These are phyloP conservation scores for Oryzaephilus surinamensis DNA, from an alignment of 1,140 invertebrate genomes.

Conservation along the genomic window DNA sequence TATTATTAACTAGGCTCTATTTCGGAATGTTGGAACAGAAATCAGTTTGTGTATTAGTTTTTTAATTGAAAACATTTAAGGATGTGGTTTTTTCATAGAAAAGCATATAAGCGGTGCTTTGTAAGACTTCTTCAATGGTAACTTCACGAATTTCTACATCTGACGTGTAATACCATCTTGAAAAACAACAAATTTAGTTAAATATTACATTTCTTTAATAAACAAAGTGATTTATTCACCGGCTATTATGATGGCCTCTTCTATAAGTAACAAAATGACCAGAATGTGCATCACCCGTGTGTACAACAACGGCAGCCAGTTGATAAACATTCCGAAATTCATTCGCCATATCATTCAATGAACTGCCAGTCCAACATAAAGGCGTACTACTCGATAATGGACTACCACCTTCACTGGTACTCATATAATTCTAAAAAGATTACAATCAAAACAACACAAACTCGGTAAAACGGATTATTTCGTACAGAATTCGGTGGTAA, in stretches of 20 bases:
- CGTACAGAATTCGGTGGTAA: conserved; percentile 26
- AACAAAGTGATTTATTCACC: conserved; percentile 18
- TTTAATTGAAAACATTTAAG: conserved; percentile 24
- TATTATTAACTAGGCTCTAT: too few species aligned
- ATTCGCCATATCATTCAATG: conserved; percentile 26
- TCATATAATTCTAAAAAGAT: conserved; percentile 31
- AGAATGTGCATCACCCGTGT: conserved; percentile 71
- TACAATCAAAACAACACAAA: too few species aligned
- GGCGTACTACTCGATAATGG: conserved; percentile 32
- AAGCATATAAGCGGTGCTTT: conserved; percentile 53
- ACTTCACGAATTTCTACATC: conserved; percentile 57
- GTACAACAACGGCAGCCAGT: conserved; percentile 77
- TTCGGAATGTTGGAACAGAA: too few species aligned
- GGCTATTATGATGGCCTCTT: conserved; percentile 47
- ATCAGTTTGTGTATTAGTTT: too few species aligned
- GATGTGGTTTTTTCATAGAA: conserved; percentile 49
- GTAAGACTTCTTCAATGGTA: conserved; percentile 50
- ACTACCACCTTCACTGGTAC: conserved; percentile 34
- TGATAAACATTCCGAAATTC: conserved; percentile 49
- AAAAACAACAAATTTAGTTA: conserved; percentile 9
- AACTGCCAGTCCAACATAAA: conserved; percentile 25
- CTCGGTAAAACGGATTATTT: too few species aligned
- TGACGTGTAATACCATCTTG: conserved; percentile 57
- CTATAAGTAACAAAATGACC: conserved; percentile 91
- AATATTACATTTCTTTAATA: conserved; percentile 1